Base-by-base conservation (phyloP, 2,797 vertebrate species). In the Gambelia wislizenii region DNA sequence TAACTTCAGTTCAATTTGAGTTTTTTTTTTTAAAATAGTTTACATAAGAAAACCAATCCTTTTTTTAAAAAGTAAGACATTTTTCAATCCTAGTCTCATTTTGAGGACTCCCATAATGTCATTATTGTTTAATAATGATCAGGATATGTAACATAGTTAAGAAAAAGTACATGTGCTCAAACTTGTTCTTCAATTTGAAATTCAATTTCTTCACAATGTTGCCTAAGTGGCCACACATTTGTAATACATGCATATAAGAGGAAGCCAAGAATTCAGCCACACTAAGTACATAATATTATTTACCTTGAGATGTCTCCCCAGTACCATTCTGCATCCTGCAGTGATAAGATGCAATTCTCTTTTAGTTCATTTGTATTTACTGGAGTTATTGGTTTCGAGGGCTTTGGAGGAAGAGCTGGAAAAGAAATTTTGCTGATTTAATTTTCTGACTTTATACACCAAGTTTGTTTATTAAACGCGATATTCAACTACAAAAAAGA, bases 281-380 rank as follows among this genome's bases (percentile, higher is more conserved):
- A n/a, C 72, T 83, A 86, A 88, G 82, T 52, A 36, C 59, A 14
- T 54, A 89, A 64, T 86, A 92, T n/a, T 91, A 80, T 70, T 97
- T 97, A 99, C 99, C 99, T 98, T 95, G 99, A 99, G 95, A 99
- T 99, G 96, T 99, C 99, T 7, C 99, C 99, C 99, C 99, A 99
- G 96, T 99, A 99, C 99, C 99, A 99, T 92, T 99, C 99, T 0
- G 99, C 98, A 92, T 99, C 99, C 91, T 98, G 98, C 95, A 99
- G 97, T 72, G 97, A 97, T 64, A 97, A 95, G 89, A 95, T 95
- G 47, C 96, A 93, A 90, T 95, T 97, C 84, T 99, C 98, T 95
- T 98, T 98, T 88, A 97, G 92, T 76, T 96, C 96, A 77, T 97
- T 98, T 77, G 97, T 97, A 94, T 96, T 97, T 49, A 97, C 96